A percentile compares a stretch with the other conserved stretches of the same genome.
Conservation (phyloP, 2,113 vertebrate genomes). For the Anseranas semipalmata region DNA sequence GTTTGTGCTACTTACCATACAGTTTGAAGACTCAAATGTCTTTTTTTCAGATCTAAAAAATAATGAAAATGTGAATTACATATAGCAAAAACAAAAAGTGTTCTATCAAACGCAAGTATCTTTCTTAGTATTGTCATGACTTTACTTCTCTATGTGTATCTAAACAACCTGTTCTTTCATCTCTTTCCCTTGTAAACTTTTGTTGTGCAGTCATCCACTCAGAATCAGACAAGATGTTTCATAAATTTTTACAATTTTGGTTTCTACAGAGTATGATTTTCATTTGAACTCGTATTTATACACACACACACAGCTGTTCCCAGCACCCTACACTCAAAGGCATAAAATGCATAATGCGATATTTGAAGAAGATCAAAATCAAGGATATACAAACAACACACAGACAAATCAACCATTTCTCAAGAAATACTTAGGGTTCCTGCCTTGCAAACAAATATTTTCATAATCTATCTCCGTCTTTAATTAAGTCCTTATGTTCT, state of each 20-base stretch:
- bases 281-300: not conserved
- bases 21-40: not conserved
- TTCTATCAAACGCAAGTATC: not conserved
- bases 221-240: not conserved
- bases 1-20: not conserved
- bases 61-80: not conserved
- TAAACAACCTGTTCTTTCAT: not conserved
- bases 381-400: not conserved
- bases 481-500: not conserved
- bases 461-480: not conserved
- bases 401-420: not conserved
- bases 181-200: not conserved
- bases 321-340: not conserved
- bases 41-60: not conserved
- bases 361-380: not conserved
- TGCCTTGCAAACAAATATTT: not conserved
- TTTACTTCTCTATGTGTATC: not conserved
- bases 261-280: not conserved
- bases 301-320: not conserved
- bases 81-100: not conserved
- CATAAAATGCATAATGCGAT: not conserved
- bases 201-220: not conserved
- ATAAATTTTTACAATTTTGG: not conserved
- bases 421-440: not conserved
- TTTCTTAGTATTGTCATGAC: not conserved